Evolutionary conservation across 2,797 vertebrate genomes (phyloP), one percentile per base, ranked within the genome.

Genomic region (Chaenodraco wilsoni): DNA sequence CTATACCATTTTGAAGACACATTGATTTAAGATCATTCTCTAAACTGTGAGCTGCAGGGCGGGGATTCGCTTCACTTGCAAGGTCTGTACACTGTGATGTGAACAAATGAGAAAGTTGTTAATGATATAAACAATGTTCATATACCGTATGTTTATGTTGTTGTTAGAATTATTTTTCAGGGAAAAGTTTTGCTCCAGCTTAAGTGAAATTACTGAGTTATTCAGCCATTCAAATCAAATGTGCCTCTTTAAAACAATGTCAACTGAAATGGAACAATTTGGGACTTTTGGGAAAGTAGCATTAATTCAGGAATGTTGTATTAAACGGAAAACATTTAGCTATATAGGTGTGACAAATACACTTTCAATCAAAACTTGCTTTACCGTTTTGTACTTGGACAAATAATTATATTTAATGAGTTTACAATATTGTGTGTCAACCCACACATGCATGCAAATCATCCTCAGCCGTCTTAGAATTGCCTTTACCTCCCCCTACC

Each of bases 11-110:
- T 40, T 44, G 19, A 69, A 52, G 17, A 58, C 27, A 59, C 50
- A 63, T 62, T 49, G 45, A 57, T 70, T 78, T 74, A 23, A 56
- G 48, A 75, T 69, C 8, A 57, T 75, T 64, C 82, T 68, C 65
- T 71, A 52, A 66, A 65, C 58, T 56, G 52, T 65, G 55, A 64
- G 31, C 51, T 61, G 52, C 31, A 58, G 33, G 48, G n/a, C 59
- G 54, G 33, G 41, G 65, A 52, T 59, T 60, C 15, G 43, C 60
- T 70, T 67, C 55, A 57, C 72, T 67, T 67, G 23, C 19, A 65
- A 57, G 33, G 61, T 74, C 40, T 57, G 4, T 37, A 51, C 37
- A 17, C 40, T 65, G 31, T 45, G 65, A 74, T 52, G n/a, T 56
- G 16, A 83, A 16, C 37, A 67, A 70, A 67, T 58, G 21, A 63